Base-by-base conservation (phyloP, 2,888 invertebrate species). In the Hyles lineata region DNA sequence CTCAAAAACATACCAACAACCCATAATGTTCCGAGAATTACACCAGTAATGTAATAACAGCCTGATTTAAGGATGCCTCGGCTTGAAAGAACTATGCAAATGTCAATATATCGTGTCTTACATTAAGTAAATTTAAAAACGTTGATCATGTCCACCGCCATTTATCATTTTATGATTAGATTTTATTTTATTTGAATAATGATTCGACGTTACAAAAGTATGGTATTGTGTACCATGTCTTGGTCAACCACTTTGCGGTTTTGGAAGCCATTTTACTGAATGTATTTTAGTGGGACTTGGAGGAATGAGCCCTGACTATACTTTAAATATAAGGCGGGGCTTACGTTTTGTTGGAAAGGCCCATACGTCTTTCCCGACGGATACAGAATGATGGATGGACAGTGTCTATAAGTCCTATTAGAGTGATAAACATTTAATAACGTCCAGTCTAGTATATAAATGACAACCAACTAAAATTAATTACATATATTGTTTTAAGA, bases 81-180 rank as follows among this genome's bases (percentile, higher is more conserved):
- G 17, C 43, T 17, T 23, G 61, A 43, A 23, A 11, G 23, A 50
- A 50, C 23, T 50, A 23, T 43, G 43, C 23, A 23, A 11, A 43
- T 67, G 23, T 21, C 43, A 43, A 50, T 43, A 67, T 17, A 67
- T 67, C 43, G 23, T 43, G 23, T 43, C 21, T 11, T 3, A 8
- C 23, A 50, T 43, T 67, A 50, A 43, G 23, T n/a, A 17, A 25
- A 9, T 50, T 67, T 23, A 67, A 50, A 63, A 50, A 23, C 17
- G 17, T 50, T 23, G 23, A 67, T 50, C 67, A 67, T 17, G 50
- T 67, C 50, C 50, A 50, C 50, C 67, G 67, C 67, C 67, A 67
- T 25, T 67, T 50, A 50, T 67, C 23, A 67, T 67, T 67, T 50
- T 6, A 23, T 67, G 67, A 23, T 67, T 50, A 4, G 50, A 67